phyloP scores from a whole-genome alignment of 2,888 invertebrate genomes.

The Boloria euphrosyne region DNA sequence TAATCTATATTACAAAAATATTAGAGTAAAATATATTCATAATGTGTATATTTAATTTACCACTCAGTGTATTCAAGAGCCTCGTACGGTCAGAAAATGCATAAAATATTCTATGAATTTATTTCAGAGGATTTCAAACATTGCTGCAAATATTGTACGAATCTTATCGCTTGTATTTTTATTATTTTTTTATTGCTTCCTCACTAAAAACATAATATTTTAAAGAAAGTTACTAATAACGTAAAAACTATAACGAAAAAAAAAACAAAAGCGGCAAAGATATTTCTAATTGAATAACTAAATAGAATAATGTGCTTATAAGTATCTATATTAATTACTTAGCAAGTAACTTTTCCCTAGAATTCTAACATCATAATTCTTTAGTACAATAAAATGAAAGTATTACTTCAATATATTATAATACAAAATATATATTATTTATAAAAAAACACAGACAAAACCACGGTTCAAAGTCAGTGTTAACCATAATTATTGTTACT shows the following conservation, averaged over 20 bases:
- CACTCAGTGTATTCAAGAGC: conserved; percentile 61
- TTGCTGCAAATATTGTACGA: conserved; percentile 47
- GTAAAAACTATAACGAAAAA: neutral
- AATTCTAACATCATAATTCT: too few relatives aligned
- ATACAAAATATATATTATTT: too few relatives aligned
- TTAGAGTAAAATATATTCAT: too few relatives aligned
- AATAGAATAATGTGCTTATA: too few relatives aligned
- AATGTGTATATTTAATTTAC: conserved; percentile 44
- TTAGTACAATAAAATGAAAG: too few relatives aligned
- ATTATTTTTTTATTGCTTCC: conserved; percentile 24
- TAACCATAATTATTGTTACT: neutral
- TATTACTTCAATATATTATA: too few relatives aligned
- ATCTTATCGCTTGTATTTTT: conserved; percentile 43
- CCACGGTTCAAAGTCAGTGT: too few relatives aligned
- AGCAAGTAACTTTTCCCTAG: too few relatives aligned
- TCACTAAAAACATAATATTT: neutral
- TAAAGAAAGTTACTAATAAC: neutral
- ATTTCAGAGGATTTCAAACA: conserved; percentile 71
- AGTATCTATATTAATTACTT: too few relatives aligned
- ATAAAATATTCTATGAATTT: conserved; percentile 81
- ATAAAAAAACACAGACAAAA: too few relatives aligned
- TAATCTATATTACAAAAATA: neutral
- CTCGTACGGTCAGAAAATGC: conserved; percentile 79
- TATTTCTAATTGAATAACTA: too few relatives aligned
- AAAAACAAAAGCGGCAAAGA: too few relatives aligned